Base-by-base conservation (phyloP, 2,888 invertebrate genomes). In the Synergus itoensis region DNA sequence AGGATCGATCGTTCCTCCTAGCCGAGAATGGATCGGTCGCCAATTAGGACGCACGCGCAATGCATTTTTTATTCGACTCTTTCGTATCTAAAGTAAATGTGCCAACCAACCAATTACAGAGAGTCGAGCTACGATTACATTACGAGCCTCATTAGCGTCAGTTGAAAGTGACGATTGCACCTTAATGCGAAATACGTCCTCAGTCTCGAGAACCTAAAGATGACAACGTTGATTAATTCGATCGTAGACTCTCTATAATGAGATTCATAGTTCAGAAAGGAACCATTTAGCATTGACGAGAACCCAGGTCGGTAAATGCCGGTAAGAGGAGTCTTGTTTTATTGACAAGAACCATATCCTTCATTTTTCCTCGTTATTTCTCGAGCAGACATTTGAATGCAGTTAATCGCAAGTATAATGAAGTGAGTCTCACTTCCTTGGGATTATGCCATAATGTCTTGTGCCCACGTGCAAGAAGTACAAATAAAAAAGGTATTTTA, bases 81-180 rank as follows among this genome's bases (percentile, higher is more conserved):
- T 87, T 41, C 65, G 82, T 65, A 83, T 83, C 83, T 84, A 84
- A 88, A 85, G 87, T 84, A 86, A 88, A 89, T 87, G 89, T 88
- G 89, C 89, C 87, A 87, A 89, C 86, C 85, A 86, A 88, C 88
- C 88, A 89, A 89, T 88, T 88, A 88, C 87, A 84, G 87, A 57
- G 57, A 57, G 57, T 16, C 57, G 18, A 57, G 57, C 57, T 65
- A 80, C 76, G 84, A 79, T 81, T 82, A 81, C 81, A 85, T 84
- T 80, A 84, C 82, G 77, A 79, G 80, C 79, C 87, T 89, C 89
- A 89, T 89, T 89, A 89, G 88, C 84, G 89, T 89, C 89, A 86
- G 82, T 80, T 80, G 79, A 83, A 87, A 87, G 87, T 86, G 86
- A 84, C 87, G 84, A 85, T 87, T 87, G 86, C 86, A 85, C 87